Base-by-base conservation (phyloP, 1,140 invertebrate genomes). In the Drosophila aff. region DNA sequence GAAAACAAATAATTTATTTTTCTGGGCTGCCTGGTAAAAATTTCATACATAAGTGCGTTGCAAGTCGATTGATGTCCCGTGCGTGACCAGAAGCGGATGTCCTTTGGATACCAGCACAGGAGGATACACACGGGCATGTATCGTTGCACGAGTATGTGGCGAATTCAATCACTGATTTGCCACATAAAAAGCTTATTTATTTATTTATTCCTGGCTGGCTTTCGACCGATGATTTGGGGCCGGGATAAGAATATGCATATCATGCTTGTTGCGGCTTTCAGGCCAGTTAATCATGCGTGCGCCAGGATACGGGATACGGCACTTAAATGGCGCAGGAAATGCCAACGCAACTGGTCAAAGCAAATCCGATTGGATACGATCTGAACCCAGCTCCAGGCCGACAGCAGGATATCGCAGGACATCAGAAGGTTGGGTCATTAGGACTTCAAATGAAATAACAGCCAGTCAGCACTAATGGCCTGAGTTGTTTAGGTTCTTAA, bases 271-370 rank as follows among this genome's bases (percentile, higher is more conserved):
- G 31, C 40, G 49, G 79, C 69, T 63, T 80, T 87, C 64, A 78
- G 71, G 76, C 47, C 73, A 59, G 62, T 68, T 61, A 65, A 61
- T 47, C 66, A 61, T 50, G 49, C 76, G 62, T 71, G 59, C 57
- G 58, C 60, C 81, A 75, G 84, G 84, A 87, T 84, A 84, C 64
- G 61, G 84, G 84, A 87, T 84, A 84, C 64, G 64, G 74, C 81
- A 75, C 74, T 81, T 87, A 75, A 76, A 71, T 68, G 75, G 47
- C 68, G 64, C 84, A 74, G 83, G 84, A 89, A 75, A 63, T 72
- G 76, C 76, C 79, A 41, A 74, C 31, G 68, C 71, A 74, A 74
- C 68, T 74, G 69, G 69, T 73, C 69, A 72, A 72, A 72, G 53
- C 53, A 72, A 57, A 73, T 60, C 47, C 50, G 13, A 52, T 46